Evolutionary conservation across 2,113 vertebrate species (phyloP).

Genomic region (Xyliphius kryptos): DNA sequence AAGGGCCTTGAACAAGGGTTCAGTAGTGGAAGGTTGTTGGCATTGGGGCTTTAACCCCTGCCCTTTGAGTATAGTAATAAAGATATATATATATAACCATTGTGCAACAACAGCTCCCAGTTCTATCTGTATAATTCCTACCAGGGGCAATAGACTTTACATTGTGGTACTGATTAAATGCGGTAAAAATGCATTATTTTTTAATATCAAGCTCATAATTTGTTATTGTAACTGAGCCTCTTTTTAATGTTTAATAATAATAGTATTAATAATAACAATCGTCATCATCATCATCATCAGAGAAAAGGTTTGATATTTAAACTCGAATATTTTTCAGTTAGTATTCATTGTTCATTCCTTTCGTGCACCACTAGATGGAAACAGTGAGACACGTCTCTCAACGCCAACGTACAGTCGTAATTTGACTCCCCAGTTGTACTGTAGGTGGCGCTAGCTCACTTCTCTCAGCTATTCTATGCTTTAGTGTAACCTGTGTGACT

Average conservation of each 20-base stretch:
- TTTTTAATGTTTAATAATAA: background rate
- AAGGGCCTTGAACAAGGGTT: no score
- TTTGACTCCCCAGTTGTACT: background rate
- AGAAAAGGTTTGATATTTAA: background rate
- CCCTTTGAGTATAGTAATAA: no score
- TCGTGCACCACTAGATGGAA: constrained; percentile 32
- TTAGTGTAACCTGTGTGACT: background rate
- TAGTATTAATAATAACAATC: background rate
- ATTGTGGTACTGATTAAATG: background rate
- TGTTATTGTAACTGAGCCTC: background rate
- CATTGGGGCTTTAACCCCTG: no score
- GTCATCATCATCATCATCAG: background rate
- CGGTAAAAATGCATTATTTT: background rate
- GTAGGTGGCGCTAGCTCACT: constrained; percentile 11
- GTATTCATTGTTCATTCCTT: background rate
- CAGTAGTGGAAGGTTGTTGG: no score
- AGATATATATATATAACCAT: background rate
- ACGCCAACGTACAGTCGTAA: background rate
- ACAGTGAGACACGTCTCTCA: background rate
- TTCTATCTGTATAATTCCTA: background rate
- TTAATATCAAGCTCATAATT: background rate
- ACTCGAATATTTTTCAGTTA: background rate
- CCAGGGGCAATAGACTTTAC: background rate
- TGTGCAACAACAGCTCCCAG: no score
- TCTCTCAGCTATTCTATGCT: background rate